Conservation (phyloP, 2,797 vertebrate genomes). For the Acanthopagrus latus region DNA sequence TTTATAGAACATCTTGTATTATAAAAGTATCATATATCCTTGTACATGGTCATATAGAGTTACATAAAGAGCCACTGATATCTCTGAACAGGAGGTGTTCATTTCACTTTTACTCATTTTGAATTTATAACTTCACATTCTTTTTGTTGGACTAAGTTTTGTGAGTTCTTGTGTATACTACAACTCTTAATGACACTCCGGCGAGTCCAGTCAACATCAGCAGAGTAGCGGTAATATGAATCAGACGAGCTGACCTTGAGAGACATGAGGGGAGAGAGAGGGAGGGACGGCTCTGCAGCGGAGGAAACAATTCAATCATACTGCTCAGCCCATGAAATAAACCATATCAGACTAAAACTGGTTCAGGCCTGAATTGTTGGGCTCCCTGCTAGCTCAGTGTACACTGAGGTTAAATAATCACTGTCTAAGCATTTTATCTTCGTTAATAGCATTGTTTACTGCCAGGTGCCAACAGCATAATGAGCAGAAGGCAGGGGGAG, state of each 20-base stretch:
- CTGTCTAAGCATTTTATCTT: constrained; percentile 51
- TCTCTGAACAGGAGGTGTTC: background rate
- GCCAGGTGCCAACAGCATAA: constrained; percentile 48
- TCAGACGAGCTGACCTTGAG: constrained; percentile 68
- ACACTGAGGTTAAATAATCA: constrained; percentile 50
- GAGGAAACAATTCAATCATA: constrained; percentile 29
- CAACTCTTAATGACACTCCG: constrained; percentile 14
- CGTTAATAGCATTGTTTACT: constrained; percentile 59
- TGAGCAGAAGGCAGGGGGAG: constrained; percentile 38
- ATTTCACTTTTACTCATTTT: background rate
- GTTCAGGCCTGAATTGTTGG: constrained; percentile 30
- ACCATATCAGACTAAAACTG: constrained; percentile 33
- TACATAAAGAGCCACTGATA: background rate
- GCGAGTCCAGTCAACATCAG: constrained; percentile 37
- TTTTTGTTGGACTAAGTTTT: background rate
- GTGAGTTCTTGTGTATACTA: constrained; percentile 1
- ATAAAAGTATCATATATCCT: too few species aligned
- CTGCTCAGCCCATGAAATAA: constrained; percentile 35
- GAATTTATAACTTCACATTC: background rate
- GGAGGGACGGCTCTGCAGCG: background rate
- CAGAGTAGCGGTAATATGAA: constrained; percentile 42
- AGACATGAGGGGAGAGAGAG: background rate
- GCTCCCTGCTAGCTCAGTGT: constrained; percentile 20
- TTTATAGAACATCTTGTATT: background rate
- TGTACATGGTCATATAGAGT: too few species aligned